Conservation (phyloP, 2,888 invertebrate species). For the Ormyrus rosae region DNA sequence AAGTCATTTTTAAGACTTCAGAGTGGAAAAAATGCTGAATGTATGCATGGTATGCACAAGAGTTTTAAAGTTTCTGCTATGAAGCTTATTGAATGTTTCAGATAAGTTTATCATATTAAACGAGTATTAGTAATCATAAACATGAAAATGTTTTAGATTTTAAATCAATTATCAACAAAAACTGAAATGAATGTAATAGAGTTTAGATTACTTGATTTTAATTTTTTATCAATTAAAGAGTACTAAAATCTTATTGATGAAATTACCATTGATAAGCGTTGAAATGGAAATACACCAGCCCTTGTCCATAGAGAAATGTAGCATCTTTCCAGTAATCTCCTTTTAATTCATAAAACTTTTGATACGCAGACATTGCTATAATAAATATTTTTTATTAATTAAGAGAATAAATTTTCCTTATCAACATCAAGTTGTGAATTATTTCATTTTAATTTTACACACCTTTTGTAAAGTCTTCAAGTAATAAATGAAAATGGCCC, state of each 20-base stretch:
- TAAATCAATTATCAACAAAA: not conserved
- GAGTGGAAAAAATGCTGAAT: not conserved
- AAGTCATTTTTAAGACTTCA: not conserved
- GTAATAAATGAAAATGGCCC: constrained; percentile 94
- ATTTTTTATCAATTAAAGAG: not conserved
- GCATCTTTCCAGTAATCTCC: constrained; percentile 93
- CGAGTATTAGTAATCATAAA: not conserved
- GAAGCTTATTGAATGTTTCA: not conserved
- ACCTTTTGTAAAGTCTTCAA: constrained; percentile 98
- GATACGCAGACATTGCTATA: constrained; percentile 97
- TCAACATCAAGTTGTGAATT: not conserved
- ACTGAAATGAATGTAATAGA: constrained; percentile 1
- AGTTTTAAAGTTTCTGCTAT: not conserved
- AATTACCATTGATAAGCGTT: constrained; percentile 97
- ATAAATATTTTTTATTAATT: constrained; percentile 33
- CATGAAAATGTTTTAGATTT: not conserved
- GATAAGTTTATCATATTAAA: not conserved
- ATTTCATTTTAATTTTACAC: constrained; percentile 57
- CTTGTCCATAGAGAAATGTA: constrained; percentile 94
- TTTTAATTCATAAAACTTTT: constrained; percentile 90
- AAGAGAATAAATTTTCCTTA: not conserved
- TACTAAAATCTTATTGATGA: constrained; percentile 1
- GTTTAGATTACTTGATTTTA: not conserved
- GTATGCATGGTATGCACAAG: not conserved
- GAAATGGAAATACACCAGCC: constrained; percentile 97